Evolutionary conservation across 2,888 invertebrate genomes (phyloP), one percentile per base, ranked within the genome.

Genomic region (Boloria selene): DNA sequence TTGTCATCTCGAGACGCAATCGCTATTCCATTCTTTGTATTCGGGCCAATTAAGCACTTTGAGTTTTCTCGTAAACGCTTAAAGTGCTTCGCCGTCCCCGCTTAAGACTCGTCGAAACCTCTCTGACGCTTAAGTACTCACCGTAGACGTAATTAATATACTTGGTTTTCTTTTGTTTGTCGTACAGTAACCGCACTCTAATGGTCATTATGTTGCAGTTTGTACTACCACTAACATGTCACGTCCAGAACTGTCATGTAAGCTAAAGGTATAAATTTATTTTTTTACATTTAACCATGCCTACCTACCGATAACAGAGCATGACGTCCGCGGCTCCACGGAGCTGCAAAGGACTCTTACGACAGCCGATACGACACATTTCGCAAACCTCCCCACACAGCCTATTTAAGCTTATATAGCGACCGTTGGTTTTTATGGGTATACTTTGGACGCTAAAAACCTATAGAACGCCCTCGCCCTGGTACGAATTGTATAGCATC

Each of bases 131-230:
- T 90, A 82, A 88, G 84, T 89, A 87, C 86, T 90, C 91, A 91
- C 90, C 73, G 90, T 90, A 92, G 91, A 82, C 80, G 85, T 90
- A 89, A 86, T 87, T 86, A 84, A 86, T 87, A 83, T 78, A 87
- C 86, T 88, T 86, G 88, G 88, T 89, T 90, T 88, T 89, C 80
- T 90, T 91, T 90, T 90, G 88, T 90, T 91, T 90, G 87, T 90
- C 90, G 90, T 90, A 90, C 90, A 90, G 91, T 92, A 91, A 92
- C 90, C 87, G 92, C 92, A 92, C 90, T 90, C 90, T 92, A 92
- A 92, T 92, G 90, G 91, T 91, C 89, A 89, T 92, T 92, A 91
- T 91, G 92, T 92, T 92, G 92, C 92, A 91, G 92, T 92, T 90
- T 91, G 90, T 91, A 88, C 91, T 89, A 90, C 91, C 90, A 92